Conservation (phyloP, 1,140 invertebrate species). For the Brachystomella parvula region DNA sequence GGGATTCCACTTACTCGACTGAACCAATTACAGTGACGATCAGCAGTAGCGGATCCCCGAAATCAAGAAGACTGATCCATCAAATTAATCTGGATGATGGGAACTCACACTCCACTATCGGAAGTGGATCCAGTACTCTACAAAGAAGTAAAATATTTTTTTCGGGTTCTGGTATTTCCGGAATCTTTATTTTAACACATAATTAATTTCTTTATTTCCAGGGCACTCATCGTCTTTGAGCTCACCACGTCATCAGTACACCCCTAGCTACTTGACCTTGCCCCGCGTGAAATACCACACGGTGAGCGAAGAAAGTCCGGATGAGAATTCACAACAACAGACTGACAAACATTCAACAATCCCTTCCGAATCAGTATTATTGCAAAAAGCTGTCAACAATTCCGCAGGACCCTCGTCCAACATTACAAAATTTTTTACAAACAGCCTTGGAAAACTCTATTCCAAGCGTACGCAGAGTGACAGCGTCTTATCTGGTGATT, state of each 20-base stretch:
- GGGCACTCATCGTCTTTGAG: neutral
- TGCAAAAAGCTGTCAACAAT: slow-evolving; percentile 32
- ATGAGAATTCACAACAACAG: neutral
- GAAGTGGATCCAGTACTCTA: too few relatives aligned
- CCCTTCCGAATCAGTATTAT: slow-evolving; percentile 27
- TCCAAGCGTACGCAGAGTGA: neutral
- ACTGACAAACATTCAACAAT: slow-evolving; percentile 1
- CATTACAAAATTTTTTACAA: neutral
- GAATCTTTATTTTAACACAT: too few relatives aligned
- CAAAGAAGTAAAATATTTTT: too few relatives aligned
- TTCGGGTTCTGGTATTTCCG: too few relatives aligned
- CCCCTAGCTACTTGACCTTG: slow-evolving; percentile 2
- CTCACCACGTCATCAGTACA: neutral
- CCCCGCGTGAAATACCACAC: neutral
- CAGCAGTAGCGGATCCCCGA: neutral
- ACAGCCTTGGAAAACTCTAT: neutral
- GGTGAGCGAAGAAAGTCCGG: neutral
- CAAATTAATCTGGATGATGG: neutral
- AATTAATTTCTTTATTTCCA: too few relatives aligned
- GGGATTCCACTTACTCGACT: neutral
- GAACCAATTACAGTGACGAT: neutral
- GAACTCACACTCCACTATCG: too few relatives aligned
- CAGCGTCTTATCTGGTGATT: neutral
- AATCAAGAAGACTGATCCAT: neutral
- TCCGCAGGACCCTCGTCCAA: slow-evolving; percentile 23